phyloP scores from a whole-genome alignment of 2,797 vertebrate species.

The Acanthornis magna region DNA sequence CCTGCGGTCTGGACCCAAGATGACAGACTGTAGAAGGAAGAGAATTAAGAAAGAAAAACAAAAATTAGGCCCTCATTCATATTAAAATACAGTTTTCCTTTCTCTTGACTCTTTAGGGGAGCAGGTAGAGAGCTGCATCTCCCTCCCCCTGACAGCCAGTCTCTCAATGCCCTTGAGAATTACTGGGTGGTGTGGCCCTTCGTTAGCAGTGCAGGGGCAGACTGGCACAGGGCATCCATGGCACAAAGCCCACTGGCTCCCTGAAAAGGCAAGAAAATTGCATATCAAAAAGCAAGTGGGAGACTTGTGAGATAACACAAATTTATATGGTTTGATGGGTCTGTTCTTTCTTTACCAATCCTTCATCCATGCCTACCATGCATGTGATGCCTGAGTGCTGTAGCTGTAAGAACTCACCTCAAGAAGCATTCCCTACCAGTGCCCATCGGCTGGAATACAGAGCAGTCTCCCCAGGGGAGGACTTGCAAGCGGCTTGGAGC shows the following conservation, averaged over 20 bases:
- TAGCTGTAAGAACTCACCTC: neutral
- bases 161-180: slow-evolving; percentile 6
- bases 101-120: neutral
- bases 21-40: neutral
- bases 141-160: neutral
- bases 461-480: neutral
- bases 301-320: neutral
- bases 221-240: neutral
- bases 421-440: neutral
- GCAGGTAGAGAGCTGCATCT: neutral
- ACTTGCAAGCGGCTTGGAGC: neutral
- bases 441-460: neutral
- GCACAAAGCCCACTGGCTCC: neutral
- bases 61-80: slow-evolving; percentile 49
- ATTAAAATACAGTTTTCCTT: slow-evolving; percentile 55
- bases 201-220: neutral
- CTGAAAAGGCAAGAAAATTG: neutral
- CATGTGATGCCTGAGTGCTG: neutral
- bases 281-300: neutral
- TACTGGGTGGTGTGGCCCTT: neutral
- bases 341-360: neutral
- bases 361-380: neutral
- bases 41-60: slow-evolving; percentile 52
- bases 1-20: neutral
- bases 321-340: neutral